Conservation (phyloP, 2,797 vertebrate genomes). For the Cossypha niveicapilla region DNA sequence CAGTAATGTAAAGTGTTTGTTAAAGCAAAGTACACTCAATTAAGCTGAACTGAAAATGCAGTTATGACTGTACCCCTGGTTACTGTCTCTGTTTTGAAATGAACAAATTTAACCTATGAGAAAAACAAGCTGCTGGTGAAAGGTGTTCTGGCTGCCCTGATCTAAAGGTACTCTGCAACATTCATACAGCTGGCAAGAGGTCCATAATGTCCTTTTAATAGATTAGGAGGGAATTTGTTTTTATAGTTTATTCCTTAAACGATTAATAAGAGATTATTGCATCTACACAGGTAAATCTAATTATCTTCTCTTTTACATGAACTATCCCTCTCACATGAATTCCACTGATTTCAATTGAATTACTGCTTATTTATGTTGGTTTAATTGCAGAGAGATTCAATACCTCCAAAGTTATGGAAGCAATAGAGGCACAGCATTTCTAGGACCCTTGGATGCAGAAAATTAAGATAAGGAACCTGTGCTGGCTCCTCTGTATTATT, state of each 20-base stretch:
- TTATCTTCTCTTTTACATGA: neutral
- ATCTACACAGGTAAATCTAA: neutral
- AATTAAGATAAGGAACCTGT: neutral
- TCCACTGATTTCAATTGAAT: neutral
- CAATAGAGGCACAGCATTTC: neutral
- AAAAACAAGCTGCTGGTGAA: neutral
- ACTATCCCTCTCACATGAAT: neutral
- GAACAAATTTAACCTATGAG: neutral
- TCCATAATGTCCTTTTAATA: neutral
- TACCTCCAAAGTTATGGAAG: neutral
- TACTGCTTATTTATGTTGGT: constrained; percentile 1
- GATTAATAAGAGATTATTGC: neutral
- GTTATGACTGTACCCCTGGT: neutral
- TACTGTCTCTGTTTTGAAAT: neutral
- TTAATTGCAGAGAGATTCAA: neutral
- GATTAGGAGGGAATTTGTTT: neutral
- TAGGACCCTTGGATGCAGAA: neutral
- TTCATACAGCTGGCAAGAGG: neutral
- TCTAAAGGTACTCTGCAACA: neutral
- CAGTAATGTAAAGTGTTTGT: neutral
- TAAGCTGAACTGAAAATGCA: neutral
- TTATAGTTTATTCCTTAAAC: neutral
- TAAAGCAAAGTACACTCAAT: neutral
- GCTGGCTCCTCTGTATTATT: neutral
- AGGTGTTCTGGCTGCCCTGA: neutral